Base-by-base conservation (phyloP, 2,797 vertebrate species). In the Syngnathus rostellatus region DNA sequence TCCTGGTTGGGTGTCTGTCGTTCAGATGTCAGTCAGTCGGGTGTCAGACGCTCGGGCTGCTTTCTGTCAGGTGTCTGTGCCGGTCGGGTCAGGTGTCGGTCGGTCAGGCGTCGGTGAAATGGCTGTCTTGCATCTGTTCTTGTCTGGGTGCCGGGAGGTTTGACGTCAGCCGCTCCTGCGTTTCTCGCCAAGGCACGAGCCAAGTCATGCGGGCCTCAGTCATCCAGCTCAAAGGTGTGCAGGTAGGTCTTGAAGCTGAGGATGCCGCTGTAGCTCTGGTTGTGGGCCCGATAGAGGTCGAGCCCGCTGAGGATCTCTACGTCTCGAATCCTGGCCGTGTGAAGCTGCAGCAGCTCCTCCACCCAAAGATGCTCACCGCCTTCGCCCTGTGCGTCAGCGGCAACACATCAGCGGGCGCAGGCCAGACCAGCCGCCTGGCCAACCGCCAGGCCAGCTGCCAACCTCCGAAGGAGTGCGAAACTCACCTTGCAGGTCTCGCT, bases 231-330 rank as follows among this genome's bases (percentile, higher is more conserved):
- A 2, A 95, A 97, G 0, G 94, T 96, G 85, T 94, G 91, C 91
- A 99, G 83, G 82, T 93, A 91, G 70, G 97, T 99, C 86, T 99
- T 99, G 81, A 99, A 91, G 62, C 89, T 87, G 67, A 99, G 93
- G 70, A 92, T 91, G 82, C 90, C 89, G 70, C 88, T 86, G 78
- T 94, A 94, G 75, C 90, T 93, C 74, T 93, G 90, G 77, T 90
- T 92, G 68, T 92, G 90, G 76, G 92, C 89, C 66, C 95, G 91
- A 83, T 90, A 96, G 72, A 98, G 92, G 83, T 99, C 94, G 85
- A 99, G 88, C 23, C 94, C 93, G 0, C 94, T 96, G 70, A 99
- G 91, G 62, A 94, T 92, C 74, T 99, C 97, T 0, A 99, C 92
- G 61, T 99, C 97, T 51, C 94, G 89, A 57, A 97, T 92, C 0